phyloP scores from a whole-genome alignment of 2,888 invertebrate genomes.

The Maniola hyperantus region DNA sequence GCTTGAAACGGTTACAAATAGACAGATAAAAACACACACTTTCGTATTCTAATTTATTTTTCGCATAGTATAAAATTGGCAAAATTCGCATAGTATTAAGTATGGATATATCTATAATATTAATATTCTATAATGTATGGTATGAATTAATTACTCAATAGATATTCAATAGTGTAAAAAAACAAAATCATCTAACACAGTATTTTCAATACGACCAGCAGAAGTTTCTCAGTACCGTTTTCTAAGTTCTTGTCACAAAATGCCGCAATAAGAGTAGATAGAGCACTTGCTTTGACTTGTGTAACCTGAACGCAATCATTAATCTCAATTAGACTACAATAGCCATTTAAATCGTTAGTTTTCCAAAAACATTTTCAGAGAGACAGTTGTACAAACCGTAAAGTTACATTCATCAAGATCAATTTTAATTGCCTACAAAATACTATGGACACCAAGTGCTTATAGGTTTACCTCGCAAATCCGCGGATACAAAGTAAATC shows the following conservation, averaged over 20 bases:
- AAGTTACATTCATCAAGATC: conserved; percentile 1
- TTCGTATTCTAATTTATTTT: too few relatives aligned
- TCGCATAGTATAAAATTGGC: too few relatives aligned
- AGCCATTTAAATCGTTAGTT: conserved; percentile 31
- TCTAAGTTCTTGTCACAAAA: conserved; percentile 31
- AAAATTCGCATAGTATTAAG: too few relatives aligned
- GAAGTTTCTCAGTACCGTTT: conserved; percentile 27
- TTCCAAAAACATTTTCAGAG: conserved; percentile 18
- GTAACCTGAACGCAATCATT: conserved; percentile 37
- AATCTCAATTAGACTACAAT: conserved; percentile 39
- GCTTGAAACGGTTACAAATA: too few relatives aligned
- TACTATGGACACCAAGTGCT: not conserved
- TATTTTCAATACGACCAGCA: conserved; percentile 24
- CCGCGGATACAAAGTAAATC: not conserved
- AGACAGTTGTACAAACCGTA: conserved; percentile 5
- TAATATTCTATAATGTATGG: too few relatives aligned
- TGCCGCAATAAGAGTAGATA: conserved; percentile 33
- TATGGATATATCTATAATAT: too few relatives aligned
- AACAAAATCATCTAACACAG: not conserved
- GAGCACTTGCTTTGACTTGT: conserved; percentile 31
- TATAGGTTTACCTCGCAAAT: not conserved
- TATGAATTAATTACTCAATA: too few relatives aligned
- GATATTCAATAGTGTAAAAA: not conserved
- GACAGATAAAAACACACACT: too few relatives aligned
- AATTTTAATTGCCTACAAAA: conserved; percentile 1